Percentiles rank a stretch among this genome's conserved stretches.
These are phyloP conservation scores for Psittacula cyanocephala DNA, from an alignment of 2,113 vertebrate genomes.

Conservation along the genomic window DNA sequence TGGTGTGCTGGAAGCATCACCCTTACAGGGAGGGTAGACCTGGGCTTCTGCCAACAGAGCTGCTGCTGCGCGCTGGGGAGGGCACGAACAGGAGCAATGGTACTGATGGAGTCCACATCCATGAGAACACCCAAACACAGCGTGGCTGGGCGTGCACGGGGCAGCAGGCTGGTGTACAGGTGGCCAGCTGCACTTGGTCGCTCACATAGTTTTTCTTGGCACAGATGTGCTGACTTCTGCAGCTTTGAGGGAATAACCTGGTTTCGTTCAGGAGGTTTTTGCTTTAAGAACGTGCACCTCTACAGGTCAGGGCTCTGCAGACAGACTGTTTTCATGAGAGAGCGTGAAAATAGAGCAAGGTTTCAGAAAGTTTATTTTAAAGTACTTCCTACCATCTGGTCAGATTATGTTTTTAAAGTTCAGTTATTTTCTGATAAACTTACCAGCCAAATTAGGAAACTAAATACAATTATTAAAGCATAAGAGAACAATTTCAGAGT, in stretches of 20 bases:
- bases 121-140: accelerated
- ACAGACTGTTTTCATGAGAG: not conserved
- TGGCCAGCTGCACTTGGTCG: not conserved
- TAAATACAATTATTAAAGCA: slow-evolving; percentile 48
- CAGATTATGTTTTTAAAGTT: slow-evolving; percentile 21
- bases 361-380: slow-evolving; percentile 29
- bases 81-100: not conserved
- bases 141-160: accelerated
- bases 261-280: not conserved
- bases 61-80: accelerated
- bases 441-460: slow-evolving; percentile 51
- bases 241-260: not conserved
- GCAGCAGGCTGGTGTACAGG: not conserved
- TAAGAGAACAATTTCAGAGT: slow-evolving; percentile 46
- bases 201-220: not conserved
- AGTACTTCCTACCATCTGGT: slow-evolving; percentile 14
- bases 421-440: slow-evolving; percentile 54
- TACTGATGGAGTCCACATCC: not conserved
- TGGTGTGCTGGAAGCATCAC: not conserved
- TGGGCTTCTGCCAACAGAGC: not conserved
- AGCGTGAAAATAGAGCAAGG: not conserved
- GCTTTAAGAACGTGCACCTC: slow-evolving; percentile 10
- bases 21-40: not conserved
- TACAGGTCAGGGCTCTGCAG: not conserved
- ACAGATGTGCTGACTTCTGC: not conserved